Evolutionary conservation across 2,113 vertebrate genomes (phyloP), one percentile per base, ranked within the genome.

Genomic region (Siniperca chuatsi): DNA sequence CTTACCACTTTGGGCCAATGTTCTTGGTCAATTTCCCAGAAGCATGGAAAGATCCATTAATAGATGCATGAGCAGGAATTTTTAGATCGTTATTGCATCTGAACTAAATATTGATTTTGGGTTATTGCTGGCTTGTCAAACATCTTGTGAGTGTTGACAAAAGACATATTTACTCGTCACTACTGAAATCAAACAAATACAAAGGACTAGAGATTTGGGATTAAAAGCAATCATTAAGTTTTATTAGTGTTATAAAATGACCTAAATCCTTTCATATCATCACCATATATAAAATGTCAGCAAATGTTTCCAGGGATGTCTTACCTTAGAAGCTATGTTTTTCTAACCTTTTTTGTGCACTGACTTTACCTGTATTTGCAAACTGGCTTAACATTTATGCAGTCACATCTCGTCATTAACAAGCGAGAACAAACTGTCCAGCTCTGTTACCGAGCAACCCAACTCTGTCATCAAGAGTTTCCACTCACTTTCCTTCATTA

Each of bases 11-110:
- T 52, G 40, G 50, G 58, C 57, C 48, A 71, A 72, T 55, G 71
- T 35, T 78, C 81, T 89, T 88, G 88, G 85, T 89, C 66, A 42
- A 29, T 64, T 84, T 90, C 72, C 84, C 80, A 90, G 87, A 91
- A 85, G 50, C 58, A 54, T 73, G 4, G 60, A 81, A 82, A n/a
- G 87, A 71, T 79, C 44, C 50, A 55, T 79, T 86, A 85, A 87
- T 75, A 89, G 72, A 87, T 68, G 69, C 55, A 78, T 29, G 42
- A 74, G 60, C 79, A 68, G 70, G 6, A 79, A 84, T 61, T 44
- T 78, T 55, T 12, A 70, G 65, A 69, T 46, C 1, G 2, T 77
- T 79, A 75, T 15, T 82, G 74, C n/a, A 69, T 82, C 74, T 55
- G 75, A 90, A 73, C 44, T 58, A n/a, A 67, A 62, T 52, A 85